These are phyloP conservation scores for Dermochelys coriacea DNA, from an alignment of 2,797 vertebrate genomes.

Conservation along the genomic window DNA sequence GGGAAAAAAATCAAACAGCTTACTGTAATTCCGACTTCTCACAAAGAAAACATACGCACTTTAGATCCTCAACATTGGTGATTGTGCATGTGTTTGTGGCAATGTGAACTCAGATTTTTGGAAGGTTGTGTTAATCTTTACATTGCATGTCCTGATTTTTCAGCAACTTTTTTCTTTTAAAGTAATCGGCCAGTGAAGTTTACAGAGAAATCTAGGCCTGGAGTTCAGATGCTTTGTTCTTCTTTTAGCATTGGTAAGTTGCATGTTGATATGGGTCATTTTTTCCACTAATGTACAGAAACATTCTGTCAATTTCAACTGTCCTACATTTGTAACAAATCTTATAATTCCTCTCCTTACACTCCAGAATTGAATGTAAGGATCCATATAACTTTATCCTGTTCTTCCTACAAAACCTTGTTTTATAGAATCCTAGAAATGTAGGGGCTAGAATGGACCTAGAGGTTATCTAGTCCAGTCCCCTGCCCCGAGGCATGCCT, in stretches of 20 bases:
- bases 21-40: not conserved
- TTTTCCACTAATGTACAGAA: not conserved
- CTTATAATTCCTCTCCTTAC: not conserved
- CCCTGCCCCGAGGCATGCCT: not conserved
- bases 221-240: conserved; percentile 96
- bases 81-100: not conserved
- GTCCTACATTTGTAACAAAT: not conserved
- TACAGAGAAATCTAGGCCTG: conserved; percentile 93
- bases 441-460: not conserved
- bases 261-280: not conserved
- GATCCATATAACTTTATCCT: not conserved
- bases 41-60: not conserved
- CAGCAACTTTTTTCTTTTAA: conserved; percentile 50
- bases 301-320: not conserved
- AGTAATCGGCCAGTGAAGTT: conserved; percentile 96
- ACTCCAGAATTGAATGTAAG: not conserved
- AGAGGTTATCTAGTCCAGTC: not conserved
- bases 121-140: not conserved
- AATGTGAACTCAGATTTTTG: not conserved
- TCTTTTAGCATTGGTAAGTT: conserved; percentile 96
- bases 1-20: not conserved
- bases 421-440: not conserved
- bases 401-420: not conserved
- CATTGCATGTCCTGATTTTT: not conserved
- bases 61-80: not conserved